phyloP scores from a whole-genome alignment of 2,113 vertebrate genomes.

The Haemorhous mexicanus region DNA sequence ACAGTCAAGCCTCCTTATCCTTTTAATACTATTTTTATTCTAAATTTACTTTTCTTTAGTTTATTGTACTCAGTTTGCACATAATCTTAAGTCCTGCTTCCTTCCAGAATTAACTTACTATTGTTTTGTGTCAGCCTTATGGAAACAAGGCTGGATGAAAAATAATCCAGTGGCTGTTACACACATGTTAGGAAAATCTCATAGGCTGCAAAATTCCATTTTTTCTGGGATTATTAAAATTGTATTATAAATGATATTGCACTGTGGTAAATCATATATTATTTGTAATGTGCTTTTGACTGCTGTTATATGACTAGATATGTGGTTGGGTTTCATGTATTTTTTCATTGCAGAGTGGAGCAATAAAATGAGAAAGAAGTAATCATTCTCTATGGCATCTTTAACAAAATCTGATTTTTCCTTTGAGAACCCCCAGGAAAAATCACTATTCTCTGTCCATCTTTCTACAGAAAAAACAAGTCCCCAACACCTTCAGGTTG shows the following conservation, averaged over 20 bases:
- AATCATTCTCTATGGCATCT: neutral
- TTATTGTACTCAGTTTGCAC: neutral
- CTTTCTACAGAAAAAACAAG: neutral
- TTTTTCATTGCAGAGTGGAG: neutral
- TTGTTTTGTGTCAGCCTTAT: neutral
- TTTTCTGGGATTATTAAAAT: slow-evolving; percentile 31
- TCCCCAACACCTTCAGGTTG: neutral
- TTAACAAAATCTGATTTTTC: slow-evolving; percentile 25
- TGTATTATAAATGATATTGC: neutral
- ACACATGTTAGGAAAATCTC: neutral
- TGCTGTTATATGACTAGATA: slow-evolving; percentile 23
- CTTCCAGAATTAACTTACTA: neutral
- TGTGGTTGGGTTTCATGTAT: neutral
- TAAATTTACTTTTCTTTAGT: neutral
- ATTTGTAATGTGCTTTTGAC: slow-evolving; percentile 43
- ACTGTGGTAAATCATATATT: neutral
- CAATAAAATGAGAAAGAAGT: slow-evolving; percentile 21
- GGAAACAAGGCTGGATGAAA: neutral
- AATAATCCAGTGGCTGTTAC: neutral
- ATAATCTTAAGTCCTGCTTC: neutral
- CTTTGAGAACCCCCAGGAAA: slow-evolving; percentile 1
- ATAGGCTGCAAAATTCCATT: neutral
- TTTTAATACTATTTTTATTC: neutral
- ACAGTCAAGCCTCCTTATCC: neutral
- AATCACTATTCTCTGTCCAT: neutral